Evolutionary conservation across 2,113 vertebrate genomes (phyloP).

Genomic region (Nettapus auritus): DNA sequence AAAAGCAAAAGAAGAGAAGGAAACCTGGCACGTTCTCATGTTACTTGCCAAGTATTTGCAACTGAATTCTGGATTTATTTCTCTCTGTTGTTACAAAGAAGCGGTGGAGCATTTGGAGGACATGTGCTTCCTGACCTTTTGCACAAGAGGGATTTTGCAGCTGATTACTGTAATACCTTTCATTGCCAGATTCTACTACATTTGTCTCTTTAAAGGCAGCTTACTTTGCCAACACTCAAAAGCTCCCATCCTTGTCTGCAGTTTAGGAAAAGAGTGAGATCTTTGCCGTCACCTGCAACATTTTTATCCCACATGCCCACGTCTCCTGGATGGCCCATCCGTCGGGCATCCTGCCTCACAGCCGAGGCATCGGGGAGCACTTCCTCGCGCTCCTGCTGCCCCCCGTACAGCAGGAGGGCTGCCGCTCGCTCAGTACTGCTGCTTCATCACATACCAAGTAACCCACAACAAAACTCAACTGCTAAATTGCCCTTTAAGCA

Average conservation of each 20-base stretch:
- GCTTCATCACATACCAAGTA: background rate
- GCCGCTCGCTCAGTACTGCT: background rate
- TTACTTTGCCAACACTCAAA: background rate
- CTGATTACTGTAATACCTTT: background rate
- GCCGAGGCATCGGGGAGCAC: background rate
- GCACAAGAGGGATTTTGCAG: background rate
- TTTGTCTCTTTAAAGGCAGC: background rate
- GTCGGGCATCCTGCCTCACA: background rate
- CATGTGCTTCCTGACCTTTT: background rate
- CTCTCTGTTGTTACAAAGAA: background rate
- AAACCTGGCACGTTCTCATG: background rate
- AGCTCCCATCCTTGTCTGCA: background rate
- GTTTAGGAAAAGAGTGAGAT: background rate
- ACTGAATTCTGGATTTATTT: background rate
- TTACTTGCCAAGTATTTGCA: background rate
- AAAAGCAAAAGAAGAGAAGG: accelerated
- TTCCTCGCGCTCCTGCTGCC: background rate
- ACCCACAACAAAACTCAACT: background rate
- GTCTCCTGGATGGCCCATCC: background rate
- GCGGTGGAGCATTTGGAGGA: background rate
- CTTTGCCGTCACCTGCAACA: background rate
- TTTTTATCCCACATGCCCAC: background rate
- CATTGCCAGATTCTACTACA: background rate
- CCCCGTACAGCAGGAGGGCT: background rate
- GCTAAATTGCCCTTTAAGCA: background rate